Base-by-base conservation (phyloP, 2,888 invertebrate species). In the Sinhomidia bicolor region DNA sequence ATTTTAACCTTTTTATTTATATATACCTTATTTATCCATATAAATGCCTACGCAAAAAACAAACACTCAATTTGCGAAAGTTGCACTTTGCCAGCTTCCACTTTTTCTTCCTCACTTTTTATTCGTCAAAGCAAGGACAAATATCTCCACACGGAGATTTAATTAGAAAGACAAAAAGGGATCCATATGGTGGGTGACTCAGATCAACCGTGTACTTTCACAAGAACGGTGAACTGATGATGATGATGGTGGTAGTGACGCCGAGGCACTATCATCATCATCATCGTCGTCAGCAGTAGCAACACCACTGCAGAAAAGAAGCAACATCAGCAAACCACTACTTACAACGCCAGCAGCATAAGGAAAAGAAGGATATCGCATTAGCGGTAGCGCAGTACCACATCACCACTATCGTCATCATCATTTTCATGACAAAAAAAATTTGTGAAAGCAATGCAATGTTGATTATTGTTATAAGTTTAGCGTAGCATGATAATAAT, bases 151-250 rank as follows among this genome's bases (percentile, higher is more conserved):
- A 20, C 14, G 12, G 71, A 68, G 68, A 84, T 74, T 74, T 74
- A 76, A 84, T 84, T 84, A 74, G 29, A 57, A 36, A 36, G 9
- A 74, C 54, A 74, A 84, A 44, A 85, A 78, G 32, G 36, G 41
- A 32, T 85, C 85, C 85, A 85, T 85, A 85, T 85, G 85, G 85
- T 51, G 65, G 85, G 85, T 51, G 65, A 85, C 85, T 62, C 62
- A 84, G n/a, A 81, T 81, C 62, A 79, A 79, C 36, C 60, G 32
- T 41, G 60, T 60, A 79, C 79, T 79, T 79, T 79, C 79, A 79
- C 79, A 79, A 79, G 23, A 32, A 57, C 26, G 47, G 47, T 71
- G 44, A 20, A 23, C 26, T 62, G 36, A 36, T 36, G 36, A 36
- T 36, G 36, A 36, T 36, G 36, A 36, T 36, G 36, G 7, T 36